Base-by-base conservation (phyloP, 1,140 invertebrate species). In the Chymomyza costata region DNA sequence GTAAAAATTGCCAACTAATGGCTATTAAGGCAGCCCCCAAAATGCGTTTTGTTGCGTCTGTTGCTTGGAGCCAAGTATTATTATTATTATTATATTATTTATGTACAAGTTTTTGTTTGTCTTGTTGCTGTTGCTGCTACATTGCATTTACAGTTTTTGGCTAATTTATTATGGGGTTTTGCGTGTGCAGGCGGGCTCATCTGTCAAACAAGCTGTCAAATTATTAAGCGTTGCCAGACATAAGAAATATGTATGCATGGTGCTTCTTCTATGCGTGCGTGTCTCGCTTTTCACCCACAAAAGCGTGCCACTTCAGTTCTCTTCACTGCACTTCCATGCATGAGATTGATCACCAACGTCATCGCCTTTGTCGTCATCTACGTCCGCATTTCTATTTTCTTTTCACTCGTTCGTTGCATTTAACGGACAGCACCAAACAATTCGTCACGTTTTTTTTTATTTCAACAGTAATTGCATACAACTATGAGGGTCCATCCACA, bases 221-320 rank as follows among this genome's bases (percentile, higher is more conserved):
- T 74, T 74, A 69, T 76, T 69, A 74, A 76, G 69, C 69, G 70
- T 50, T 68, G 61, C 64, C 65, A 54, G 69, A 68, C 70, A 69
- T 76, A 55, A 57, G 64, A 74, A 74, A 61, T 65, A 65, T 68
- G 51, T 37, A 39, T 3, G 21, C 41, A 16, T 18, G 45, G 13
- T 61, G 45, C 25, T 21, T 21, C 21, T 45, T 38, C 30, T 40
- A 41, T 16, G 48, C 45, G n/a, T n/a, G n/a, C 15, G 30, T 5
- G 41, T 32, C 39, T 40, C 35, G 17, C 15, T 51, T 8, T 25
- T 6, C 6, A 17, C 34, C 6, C 17, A 35, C 14, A 18, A 8
- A 21, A 54, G 41, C 45, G 46, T n/a, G n/a, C n/a, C 44, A 48
- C 11, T 37, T n/a, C 8, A 71, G 71, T 61, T 62, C 48, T 44